Evolutionary conservation across 2,888 invertebrate species (phyloP).

Genomic region (Caenorhabditis sp.): DNA sequence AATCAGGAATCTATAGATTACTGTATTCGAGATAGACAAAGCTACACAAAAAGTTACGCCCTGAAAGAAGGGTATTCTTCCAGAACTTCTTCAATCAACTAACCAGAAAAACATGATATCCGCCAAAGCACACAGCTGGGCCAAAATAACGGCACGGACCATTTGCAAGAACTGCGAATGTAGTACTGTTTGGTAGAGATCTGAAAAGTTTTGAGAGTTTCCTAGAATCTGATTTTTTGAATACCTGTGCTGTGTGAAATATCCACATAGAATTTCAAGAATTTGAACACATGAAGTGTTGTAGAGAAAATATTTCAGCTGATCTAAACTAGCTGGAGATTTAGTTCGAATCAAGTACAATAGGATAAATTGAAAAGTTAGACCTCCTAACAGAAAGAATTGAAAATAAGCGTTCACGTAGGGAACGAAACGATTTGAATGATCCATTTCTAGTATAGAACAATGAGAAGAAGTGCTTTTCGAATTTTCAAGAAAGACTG

Average conservation of each 20-base stretch:
- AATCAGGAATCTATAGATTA: constrained; percentile 55
- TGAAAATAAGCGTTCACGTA: constrained; percentile 53
- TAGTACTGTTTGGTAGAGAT: constrained; percentile 55
- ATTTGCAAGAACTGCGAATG: constrained; percentile 57
- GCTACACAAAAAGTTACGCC: constrained; percentile 57
- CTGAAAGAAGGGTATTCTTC: constrained; percentile 23
- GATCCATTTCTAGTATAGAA: constrained; percentile 8
- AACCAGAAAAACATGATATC: constrained; percentile 59
- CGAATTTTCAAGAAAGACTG: neutral
- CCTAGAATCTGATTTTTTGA: neutral
- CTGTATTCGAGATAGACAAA: constrained; percentile 61
- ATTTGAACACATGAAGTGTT: constrained; percentile 53
- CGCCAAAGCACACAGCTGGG: constrained; percentile 48
- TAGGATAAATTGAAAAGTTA: constrained; percentile 53
- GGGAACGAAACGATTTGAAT: constrained; percentile 59
- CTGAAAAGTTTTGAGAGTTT: constrained; percentile 24
- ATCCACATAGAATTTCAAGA: constrained; percentile 37
- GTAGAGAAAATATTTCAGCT: constrained; percentile 57
- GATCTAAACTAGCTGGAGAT: constrained; percentile 51
- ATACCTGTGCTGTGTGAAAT: constrained; percentile 60
- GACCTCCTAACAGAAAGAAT: constrained; percentile 52
- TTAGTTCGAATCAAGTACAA: constrained; percentile 58
- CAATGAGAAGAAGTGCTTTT: neutral
- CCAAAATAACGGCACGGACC: constrained; percentile 58
- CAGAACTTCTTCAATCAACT: no score